Percentiles rank a stretch among this genome's conserved stretches.
phyloP scores from a whole-genome alignment of 2,113 vertebrate genomes.

The Paradoxurus hermaphroditus region DNA sequence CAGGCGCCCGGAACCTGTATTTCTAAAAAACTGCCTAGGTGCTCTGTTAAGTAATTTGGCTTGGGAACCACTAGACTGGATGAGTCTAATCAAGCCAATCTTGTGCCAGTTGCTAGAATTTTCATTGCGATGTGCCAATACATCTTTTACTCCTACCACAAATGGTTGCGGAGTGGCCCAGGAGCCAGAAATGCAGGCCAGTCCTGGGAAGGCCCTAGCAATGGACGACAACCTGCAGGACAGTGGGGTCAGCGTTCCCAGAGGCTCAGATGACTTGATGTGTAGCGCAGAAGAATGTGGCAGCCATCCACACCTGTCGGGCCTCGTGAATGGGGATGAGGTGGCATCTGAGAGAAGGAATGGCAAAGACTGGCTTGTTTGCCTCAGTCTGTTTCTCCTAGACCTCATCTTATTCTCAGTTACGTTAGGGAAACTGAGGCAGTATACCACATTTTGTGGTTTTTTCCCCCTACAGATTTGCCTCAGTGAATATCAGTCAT shows the following conservation, averaged over 20 bases:
- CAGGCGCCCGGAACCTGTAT: background rate
- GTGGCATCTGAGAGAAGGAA: background rate
- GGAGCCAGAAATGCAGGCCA: background rate
- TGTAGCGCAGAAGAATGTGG: conserved; percentile 7
- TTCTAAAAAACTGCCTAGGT: background rate
- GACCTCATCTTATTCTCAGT: background rate
- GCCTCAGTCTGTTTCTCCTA: background rate
- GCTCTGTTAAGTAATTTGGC: background rate
- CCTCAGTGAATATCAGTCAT: background rate
- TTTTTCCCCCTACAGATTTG: background rate
- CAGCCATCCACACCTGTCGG: background rate
- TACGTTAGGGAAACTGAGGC: conserved; percentile 1
- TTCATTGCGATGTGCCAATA: background rate
- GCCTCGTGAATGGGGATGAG: background rate
- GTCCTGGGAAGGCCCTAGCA: background rate
- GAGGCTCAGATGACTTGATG: background rate
- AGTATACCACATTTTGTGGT: background rate
- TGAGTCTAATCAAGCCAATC: background rate
- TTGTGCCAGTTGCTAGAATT: background rate
- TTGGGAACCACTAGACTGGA: background rate
- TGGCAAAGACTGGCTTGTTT: background rate
- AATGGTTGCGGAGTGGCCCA: background rate
- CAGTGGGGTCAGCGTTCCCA: background rate
- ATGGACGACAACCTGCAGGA: background rate
- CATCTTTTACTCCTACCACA: background rate